A percentile compares a stretch with the other conserved stretches of the same genome.
phyloP scores from a whole-genome alignment of 2,888 invertebrate genomes.

The Drosophila anomelani region DNA sequence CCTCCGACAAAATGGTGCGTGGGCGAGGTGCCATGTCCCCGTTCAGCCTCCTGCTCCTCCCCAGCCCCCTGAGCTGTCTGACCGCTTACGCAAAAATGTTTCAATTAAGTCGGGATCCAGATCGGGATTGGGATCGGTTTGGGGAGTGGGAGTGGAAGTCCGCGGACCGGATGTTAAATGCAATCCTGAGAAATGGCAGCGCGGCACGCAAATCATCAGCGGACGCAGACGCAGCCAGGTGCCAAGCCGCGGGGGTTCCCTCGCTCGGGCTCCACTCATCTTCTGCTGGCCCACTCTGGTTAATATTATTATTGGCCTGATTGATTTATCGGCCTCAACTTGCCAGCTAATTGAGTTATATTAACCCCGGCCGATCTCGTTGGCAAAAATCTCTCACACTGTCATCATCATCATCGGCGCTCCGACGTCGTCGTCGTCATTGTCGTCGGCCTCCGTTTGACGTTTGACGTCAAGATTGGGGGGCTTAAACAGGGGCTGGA shows the following conservation, averaged over 20 bases:
- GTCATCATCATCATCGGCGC: slow-evolving; percentile 42
- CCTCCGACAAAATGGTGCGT: slow-evolving; percentile 71
- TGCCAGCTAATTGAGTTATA: slow-evolving; percentile 72
- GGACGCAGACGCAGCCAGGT: slow-evolving; percentile 54
- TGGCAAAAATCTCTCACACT: slow-evolving; percentile 66
- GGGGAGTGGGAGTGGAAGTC: slow-evolving; percentile 25
- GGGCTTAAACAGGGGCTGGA: slow-evolving; percentile 37
- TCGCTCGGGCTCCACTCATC: not conserved
- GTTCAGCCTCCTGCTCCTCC: slow-evolving; percentile 11
- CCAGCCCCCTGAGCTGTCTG: slow-evolving; percentile 42
- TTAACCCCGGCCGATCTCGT: slow-evolving; percentile 40
- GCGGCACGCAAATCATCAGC: slow-evolving; percentile 73
- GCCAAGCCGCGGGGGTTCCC: slow-evolving; percentile 67
- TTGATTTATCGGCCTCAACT: slow-evolving; percentile 66
- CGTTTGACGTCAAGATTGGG: slow-evolving; percentile 54
- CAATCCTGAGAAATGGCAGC: slow-evolving; percentile 70
- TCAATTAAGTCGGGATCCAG: slow-evolving; percentile 64
- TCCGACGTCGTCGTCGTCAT: slow-evolving; percentile 36
- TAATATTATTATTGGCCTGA: slow-evolving; percentile 54
- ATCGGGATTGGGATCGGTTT: slow-evolving; percentile 4
- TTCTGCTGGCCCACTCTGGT: slow-evolving; percentile 31
- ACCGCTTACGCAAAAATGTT: slow-evolving; percentile 78
- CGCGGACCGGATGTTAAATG: slow-evolving; percentile 62
- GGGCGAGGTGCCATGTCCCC: slow-evolving; percentile 60
- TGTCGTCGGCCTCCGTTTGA: slow-evolving; percentile 47